Percentiles rank a stretch among this genome's conserved stretches.
These are phyloP conservation scores for Hozukius guyotensis DNA, from an alignment of 2,797 vertebrate species.

Conservation along the genomic window DNA sequence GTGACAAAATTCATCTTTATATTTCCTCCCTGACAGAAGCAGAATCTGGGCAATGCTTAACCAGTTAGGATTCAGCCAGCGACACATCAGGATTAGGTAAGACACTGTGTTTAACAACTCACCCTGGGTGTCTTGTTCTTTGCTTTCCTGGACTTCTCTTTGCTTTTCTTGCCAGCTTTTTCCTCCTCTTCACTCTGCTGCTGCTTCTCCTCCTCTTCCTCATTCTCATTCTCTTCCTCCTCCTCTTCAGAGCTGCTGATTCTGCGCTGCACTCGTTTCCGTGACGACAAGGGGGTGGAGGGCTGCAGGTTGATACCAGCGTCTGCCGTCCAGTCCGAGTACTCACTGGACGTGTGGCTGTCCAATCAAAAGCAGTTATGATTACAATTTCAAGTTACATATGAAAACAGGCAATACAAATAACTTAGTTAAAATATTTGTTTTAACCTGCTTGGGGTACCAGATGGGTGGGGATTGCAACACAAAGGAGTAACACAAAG, in stretches of 20 bases:
- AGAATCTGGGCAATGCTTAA: not conserved
- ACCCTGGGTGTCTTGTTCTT: conserved; percentile 82
- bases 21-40: not conserved
- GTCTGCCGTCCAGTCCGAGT: conserved; percentile 96
- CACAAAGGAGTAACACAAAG: not conserved
- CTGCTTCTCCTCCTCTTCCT: conserved; percentile 77
- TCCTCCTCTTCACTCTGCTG: conserved; percentile 86
- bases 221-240: conserved; percentile 81
- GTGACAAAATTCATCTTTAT: not conserved
- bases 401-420: not conserved
- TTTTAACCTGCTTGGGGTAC: conserved; percentile 27
- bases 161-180: conserved; percentile 67
- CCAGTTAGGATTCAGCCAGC: not conserved
- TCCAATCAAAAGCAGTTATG: conserved; percentile 10
- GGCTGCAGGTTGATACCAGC: conserved; percentile 92
- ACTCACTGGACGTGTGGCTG: conserved; percentile 92
- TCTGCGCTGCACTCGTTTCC: conserved; percentile 80
- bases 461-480: conserved; percentile 2
- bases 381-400: not conserved
- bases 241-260: conserved; percentile 94
- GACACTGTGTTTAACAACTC: conserved; percentile 51
- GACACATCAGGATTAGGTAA: not conserved
- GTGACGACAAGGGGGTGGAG: conserved; percentile 84
- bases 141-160: conserved; percentile 75
- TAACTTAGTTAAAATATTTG: not conserved